Base-by-base conservation (phyloP, 2,113 vertebrate species). In the Oreocharis arfaki region DNA sequence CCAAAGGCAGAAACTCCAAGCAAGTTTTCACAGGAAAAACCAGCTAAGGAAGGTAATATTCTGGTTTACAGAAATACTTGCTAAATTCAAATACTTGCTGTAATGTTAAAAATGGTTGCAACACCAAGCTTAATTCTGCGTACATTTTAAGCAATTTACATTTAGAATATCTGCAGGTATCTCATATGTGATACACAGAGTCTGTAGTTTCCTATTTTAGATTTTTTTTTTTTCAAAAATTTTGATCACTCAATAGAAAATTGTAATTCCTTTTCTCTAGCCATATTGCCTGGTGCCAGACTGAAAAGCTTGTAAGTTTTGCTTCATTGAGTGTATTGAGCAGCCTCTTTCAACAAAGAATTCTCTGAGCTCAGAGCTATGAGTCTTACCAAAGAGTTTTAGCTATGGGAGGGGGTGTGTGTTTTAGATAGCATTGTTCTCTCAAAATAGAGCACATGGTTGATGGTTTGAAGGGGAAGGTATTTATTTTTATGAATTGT, bases 41-140 rank as follows among this genome's bases (percentile, higher is more conserved):
- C 95, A 84, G 87, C 89, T 56, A 97, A 97, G 87, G 97, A 98
- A 98, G 98, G 98, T 98, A 98, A 94, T 74, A 7, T 3, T 39
- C 22, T 49, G 28, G 63, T 83, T 64, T 84, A 68, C 27, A 68
- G 8, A 56, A 96, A 20, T 35, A 46, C 3, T 0, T 39, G 55
- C 6, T 4, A 71, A 73, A 80, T 42, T 59, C 16, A 44, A 10
- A 20, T 90, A 60, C 24, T 74, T 20, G 27, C 32, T 71, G 6
- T 61, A 47, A 35, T 22, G 30, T 65, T 55, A 55, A 82, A 93
- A 67, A 50, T 35, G 21, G 33, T n/a, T 41, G 35, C 37, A 86
- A 35, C 30, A 28, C 28, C 37, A 49, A 64, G 16, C 33, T 92
- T 56, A 60, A 33, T 74, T 76, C 56, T 90, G 49, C 46, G 42